A percentile compares a stretch with the other conserved stretches of the same genome.
Evolutionary conservation across 2,113 vertebrate species (phyloP).

Genomic region (Oenanthe oenanthe): DNA sequence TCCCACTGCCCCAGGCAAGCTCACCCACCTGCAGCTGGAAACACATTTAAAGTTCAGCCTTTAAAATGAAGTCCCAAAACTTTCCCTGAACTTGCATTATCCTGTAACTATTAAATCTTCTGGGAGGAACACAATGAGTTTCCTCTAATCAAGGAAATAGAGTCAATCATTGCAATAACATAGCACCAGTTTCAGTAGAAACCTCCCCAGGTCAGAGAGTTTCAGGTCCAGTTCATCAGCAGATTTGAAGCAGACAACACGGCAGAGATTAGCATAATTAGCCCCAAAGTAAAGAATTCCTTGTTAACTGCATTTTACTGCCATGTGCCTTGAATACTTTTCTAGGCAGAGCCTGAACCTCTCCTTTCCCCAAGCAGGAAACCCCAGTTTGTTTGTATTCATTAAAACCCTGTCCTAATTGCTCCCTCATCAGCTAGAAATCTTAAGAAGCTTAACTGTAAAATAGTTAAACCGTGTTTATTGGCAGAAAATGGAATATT

Average conservation of each 20-base stretch:
- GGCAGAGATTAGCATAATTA: conserved; percentile 38
- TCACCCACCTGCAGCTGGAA: neutral
- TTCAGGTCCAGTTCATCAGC: neutral
- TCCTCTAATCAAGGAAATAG: neutral
- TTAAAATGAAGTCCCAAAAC: neutral
- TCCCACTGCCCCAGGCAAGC: neutral
- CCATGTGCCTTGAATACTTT: conserved; percentile 23
- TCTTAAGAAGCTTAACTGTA: conserved; percentile 72
- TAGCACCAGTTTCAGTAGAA: neutral
- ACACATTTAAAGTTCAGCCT: neutral
- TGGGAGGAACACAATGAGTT: neutral
- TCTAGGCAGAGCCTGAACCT: conserved; percentile 45
- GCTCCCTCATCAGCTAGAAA: conserved; percentile 74
- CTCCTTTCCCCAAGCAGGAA: conserved; percentile 36
- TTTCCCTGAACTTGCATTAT: neutral
- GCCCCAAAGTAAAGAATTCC: conserved; percentile 33
- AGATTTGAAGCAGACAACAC: neutral
- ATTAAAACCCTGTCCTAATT: conserved; percentile 75
- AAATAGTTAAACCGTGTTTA: conserved; percentile 76
- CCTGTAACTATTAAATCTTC: neutral
- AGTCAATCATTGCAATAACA: neutral
- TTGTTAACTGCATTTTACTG: conserved; percentile 41
- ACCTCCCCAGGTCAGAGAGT: neutral
- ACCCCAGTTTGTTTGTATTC: conserved; percentile 64
- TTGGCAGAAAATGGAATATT: conserved; percentile 75